These are phyloP conservation scores for Heptranchias perlo DNA, from an alignment of 2,113 vertebrate species.

Conservation along the genomic window DNA sequence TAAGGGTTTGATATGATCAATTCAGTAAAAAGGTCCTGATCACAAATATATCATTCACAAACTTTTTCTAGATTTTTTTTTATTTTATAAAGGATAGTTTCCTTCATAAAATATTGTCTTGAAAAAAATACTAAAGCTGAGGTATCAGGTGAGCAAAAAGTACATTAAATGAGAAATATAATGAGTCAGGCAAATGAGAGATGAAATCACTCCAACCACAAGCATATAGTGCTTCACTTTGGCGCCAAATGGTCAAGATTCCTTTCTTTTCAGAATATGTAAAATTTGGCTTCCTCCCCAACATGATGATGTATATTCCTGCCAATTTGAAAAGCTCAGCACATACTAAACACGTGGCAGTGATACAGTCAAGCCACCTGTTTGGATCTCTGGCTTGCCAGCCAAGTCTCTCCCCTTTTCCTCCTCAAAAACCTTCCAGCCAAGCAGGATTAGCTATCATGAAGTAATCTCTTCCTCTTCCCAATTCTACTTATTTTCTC, in stretches of 20 bases:
- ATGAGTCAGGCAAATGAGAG: not conserved
- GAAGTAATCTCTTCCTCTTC: not conserved
- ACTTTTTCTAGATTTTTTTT: not conserved
- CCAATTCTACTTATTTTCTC: not conserved
- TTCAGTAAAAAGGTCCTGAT: not conserved
- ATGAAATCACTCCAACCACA: not conserved
- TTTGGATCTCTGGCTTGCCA: not conserved
- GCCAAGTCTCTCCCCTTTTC: not conserved
- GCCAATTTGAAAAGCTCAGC: not conserved
- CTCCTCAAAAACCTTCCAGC: not conserved
- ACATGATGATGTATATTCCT: not conserved
- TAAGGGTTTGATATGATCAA: not conserved
- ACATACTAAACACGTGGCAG: not conserved
- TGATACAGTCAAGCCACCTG: not conserved
- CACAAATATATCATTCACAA: not conserved
- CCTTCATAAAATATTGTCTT: not conserved
- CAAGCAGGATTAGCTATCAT: not conserved
- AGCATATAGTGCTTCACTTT: not conserved
- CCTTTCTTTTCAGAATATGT: not conserved
- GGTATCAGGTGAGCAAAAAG: not conserved
- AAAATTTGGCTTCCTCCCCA: not conserved
- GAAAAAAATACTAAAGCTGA: not conserved
- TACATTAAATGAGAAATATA: not conserved
- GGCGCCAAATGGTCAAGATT: not conserved
- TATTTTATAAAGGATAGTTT: not conserved